Base-by-base conservation (phyloP, 2,888 invertebrate genomes). In the Clostera curtula region DNA sequence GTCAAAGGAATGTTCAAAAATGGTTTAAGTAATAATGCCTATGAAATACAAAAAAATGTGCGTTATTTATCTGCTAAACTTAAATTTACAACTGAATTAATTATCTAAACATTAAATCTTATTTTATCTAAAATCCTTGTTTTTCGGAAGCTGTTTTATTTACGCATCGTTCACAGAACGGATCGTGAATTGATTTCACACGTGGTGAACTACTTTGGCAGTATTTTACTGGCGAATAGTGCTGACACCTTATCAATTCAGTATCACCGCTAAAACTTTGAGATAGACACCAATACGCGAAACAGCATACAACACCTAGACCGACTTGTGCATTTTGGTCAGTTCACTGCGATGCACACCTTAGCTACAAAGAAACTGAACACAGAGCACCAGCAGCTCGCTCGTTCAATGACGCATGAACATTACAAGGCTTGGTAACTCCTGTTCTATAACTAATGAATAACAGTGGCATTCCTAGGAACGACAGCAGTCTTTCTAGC, bases 1-100 rank as follows among this genome's bases (percentile, higher is more conserved):
- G 74, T 77, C 74, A 73, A 76, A 80, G 83, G 83, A 83, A 83
- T 83, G 83, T 83, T 75, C 72, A 65, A 76, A n/a, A 23, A 77
- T 71, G 72, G 76, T 80, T 5, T 82, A 82, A 80, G 82, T 82
- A 82, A 74, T 76, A 74, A 82, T 77, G 80, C 82, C 80, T 82
- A 83, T 80, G 75, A 71, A 74, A 67, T 70, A 72, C 58, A 70
- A 65, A n/a, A n/a, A 70, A 71, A 75, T 74, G 77, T 82, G 79
- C 73, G 72, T 75, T 66, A 61, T 73, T 74, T 80, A 69, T 65
- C 73, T 71, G 76, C 82, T 80, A 83, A 23, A 80, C 80, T 82
- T 83, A 82, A 80, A 79, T 73, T 80, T 73, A 83, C 63, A 79
- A 76, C 75, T 80, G 82, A 80, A 82, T 75, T 71, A 70, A 56